Conservation (phyloP, 2,797 vertebrate genomes). For the Vireo griseus region DNA sequence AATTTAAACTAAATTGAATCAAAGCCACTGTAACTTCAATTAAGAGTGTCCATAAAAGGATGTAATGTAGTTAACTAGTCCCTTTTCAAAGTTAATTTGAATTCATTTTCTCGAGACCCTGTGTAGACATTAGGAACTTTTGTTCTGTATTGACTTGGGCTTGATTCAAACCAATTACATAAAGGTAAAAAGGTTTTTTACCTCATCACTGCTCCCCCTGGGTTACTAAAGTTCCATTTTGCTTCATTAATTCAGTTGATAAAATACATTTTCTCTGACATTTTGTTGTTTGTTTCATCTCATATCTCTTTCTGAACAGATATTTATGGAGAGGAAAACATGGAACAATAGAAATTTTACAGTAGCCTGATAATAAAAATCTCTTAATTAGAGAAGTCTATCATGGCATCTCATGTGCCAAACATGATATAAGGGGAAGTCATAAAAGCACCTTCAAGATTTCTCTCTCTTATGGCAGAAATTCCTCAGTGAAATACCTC, state of each 20-base stretch:
- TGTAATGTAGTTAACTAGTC: slow-evolving; percentile 13
- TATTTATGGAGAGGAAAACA: background rate
- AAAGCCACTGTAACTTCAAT: slow-evolving; percentile 52
- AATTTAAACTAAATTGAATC: slow-evolving; percentile 53
- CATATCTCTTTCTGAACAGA: background rate
- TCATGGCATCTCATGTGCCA: background rate
- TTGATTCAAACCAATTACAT: slow-evolving; percentile 11
- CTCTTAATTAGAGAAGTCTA: background rate
- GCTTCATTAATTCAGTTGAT: background rate
- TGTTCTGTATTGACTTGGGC: slow-evolving; percentile 1
- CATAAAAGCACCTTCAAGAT: background rate
- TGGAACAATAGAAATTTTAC: background rate
- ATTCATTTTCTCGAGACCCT: background rate
- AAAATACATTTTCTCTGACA: background rate
- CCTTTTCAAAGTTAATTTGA: slow-evolving; percentile 44
- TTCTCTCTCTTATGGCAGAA: background rate
- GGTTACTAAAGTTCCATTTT: background rate
- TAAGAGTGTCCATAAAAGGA: slow-evolving; percentile 48
- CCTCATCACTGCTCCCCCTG: background rate
- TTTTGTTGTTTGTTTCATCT: background rate
- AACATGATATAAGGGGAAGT: background rate
- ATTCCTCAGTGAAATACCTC: background rate
- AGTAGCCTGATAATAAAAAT: background rate
- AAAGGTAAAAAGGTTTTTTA: slow-evolving; percentile 28
- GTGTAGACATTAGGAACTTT: background rate